Conservation (phyloP, 2,113 vertebrate species). For the Chascanopsetta lugubris region DNA sequence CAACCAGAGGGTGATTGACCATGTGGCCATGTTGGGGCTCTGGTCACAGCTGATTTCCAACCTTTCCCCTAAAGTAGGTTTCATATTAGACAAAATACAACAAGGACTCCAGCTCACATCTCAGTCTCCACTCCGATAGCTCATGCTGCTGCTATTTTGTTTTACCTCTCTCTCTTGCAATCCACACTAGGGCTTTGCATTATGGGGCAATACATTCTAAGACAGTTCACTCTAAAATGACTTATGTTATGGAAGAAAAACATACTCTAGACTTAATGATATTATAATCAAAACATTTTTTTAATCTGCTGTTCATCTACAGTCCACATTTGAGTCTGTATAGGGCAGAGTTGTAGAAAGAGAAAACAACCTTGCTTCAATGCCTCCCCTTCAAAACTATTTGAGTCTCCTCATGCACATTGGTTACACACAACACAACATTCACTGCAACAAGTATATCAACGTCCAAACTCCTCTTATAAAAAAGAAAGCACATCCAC, state of each 20-base stretch:
- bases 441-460: too few species aligned
- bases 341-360: too few species aligned
- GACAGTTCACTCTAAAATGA: neutral
- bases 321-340: too few species aligned
- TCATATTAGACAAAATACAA: constrained; percentile 23
- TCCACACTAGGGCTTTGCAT: constrained; percentile 10
- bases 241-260: neutral
- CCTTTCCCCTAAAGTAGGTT: constrained; percentile 43
- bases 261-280: too few species aligned
- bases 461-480: neutral
- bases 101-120: constrained; percentile 1
- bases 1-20: constrained; percentile 63
- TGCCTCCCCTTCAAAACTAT: neutral
- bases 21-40: constrained; percentile 53
- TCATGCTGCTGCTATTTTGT: neutral
- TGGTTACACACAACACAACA: too few species aligned
- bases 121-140: neutral
- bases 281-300: too few species aligned
- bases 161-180: neutral
- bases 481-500: neutral
- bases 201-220: neutral
- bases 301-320: too few species aligned
- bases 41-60: constrained; percentile 41
- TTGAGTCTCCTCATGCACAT: neutral
- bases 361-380: too few species aligned